A percentile compares a stretch with the other conserved stretches of the same genome.
Evolutionary conservation across 2,888 invertebrate genomes (phyloP).

Genomic region (Sarcophaga carnaria): DNA sequence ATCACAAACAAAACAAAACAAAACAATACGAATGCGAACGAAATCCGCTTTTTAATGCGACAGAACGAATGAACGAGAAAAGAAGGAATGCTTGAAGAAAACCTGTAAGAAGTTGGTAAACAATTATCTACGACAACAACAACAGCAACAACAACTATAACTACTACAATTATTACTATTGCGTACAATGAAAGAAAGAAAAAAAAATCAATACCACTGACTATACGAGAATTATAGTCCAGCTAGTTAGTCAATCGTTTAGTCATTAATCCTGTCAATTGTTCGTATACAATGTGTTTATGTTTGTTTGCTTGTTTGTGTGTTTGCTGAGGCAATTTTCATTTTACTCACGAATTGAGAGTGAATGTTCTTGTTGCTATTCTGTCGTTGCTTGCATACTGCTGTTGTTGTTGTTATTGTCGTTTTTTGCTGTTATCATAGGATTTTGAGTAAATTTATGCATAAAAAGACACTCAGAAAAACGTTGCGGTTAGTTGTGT

Average conservation of each 20-base stretch:
- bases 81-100: background rate
- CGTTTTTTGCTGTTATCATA: background rate
- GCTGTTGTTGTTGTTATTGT: conserved; percentile 9
- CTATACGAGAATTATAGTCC: too few species aligned
- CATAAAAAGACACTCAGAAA: conserved; percentile 21
- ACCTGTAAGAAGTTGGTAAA: conserved; percentile 42
- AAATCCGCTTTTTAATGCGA: conserved; percentile 54
- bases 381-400: background rate
- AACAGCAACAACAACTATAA: too few species aligned
- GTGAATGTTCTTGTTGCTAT: conserved; percentile 34
- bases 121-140: conserved; percentile 33
- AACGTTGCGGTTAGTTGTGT: background rate
- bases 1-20: conserved; percentile 5
- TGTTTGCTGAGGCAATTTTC: conserved; percentile 12
- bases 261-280: conserved; percentile 28
- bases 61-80: background rate
- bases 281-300: conserved; percentile 3
- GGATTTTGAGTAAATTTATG: background rate
- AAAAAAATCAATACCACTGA: too few species aligned
- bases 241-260: background rate
- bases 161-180: too few species aligned
- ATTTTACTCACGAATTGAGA: conserved; percentile 54
- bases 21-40: background rate
- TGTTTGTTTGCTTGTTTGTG: too few species aligned
- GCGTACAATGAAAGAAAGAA: too few species aligned